Evolutionary conservation across 1,140 invertebrate genomes (phyloP).

Genomic region (Drosophila insularis): DNA sequence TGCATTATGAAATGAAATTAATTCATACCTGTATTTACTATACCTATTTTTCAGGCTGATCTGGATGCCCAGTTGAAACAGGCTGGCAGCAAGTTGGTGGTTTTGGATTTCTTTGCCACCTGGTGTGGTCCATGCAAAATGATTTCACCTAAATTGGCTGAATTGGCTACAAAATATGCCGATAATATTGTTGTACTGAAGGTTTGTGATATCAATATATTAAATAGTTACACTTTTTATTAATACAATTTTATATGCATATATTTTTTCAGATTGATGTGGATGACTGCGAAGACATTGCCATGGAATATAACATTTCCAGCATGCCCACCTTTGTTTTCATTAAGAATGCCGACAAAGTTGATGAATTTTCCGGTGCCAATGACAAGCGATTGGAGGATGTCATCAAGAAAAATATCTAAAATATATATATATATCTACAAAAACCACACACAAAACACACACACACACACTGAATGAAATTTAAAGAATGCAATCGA

Average conservation of each 20-base stretch:
- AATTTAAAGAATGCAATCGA: neutral
- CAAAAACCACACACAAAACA: neutral
- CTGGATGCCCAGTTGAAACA: constrained; percentile 88
- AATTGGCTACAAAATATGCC: constrained; percentile 84
- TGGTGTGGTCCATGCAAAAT: constrained; percentile 97
- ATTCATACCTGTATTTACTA: neutral
- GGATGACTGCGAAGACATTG: constrained; percentile 93
- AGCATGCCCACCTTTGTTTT: constrained; percentile 98
- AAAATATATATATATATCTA: constrained; percentile 6
- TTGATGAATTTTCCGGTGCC: constrained; percentile 91
- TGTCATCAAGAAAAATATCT: constrained; percentile 55
- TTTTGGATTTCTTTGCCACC: constrained; percentile 92
- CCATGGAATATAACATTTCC: constrained; percentile 89
- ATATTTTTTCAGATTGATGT: constrained; percentile 89
- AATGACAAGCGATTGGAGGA: constrained; percentile 87
- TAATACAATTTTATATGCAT: neutral
- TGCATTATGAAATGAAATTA: no score
- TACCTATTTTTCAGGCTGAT: constrained; percentile 84
- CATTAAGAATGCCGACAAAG: constrained; percentile 89
- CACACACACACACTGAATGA: neutral
- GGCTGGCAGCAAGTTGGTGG: constrained; percentile 92
- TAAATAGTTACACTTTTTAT: neutral
- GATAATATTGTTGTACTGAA: constrained; percentile 84
- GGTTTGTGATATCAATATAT: constrained; percentile 76
- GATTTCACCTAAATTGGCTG: constrained; percentile 92